These are phyloP conservation scores for Diplolepis rosae DNA, from an alignment of 2,888 invertebrate genomes.

Conservation along the genomic window DNA sequence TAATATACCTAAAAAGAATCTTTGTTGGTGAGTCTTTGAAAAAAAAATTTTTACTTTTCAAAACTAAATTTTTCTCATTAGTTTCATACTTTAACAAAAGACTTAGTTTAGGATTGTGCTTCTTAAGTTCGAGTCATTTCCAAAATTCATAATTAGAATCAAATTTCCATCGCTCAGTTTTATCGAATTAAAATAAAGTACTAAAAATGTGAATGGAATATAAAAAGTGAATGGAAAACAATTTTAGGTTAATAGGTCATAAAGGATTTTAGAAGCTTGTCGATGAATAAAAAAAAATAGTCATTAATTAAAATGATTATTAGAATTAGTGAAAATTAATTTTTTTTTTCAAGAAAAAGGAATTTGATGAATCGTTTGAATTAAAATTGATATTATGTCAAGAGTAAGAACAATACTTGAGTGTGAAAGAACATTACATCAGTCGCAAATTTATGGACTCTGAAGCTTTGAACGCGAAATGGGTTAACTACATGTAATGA, in stretches of 20 bases:
- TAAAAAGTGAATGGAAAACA: too few species aligned
- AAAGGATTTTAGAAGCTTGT: too few species aligned
- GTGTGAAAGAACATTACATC: slow-evolving; percentile 14
- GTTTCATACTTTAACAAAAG: not conserved
- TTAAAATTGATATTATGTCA: slow-evolving; percentile 16
- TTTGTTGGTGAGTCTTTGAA: slow-evolving; percentile 16
- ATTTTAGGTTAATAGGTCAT: too few species aligned
- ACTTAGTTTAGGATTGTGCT: too few species aligned
- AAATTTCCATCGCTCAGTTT: not conserved
- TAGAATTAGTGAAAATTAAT: not conserved
- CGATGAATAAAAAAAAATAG: too few species aligned
- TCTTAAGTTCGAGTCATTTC: not conserved
- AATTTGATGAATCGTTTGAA: not conserved
- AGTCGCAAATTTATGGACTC: slow-evolving; percentile 15
- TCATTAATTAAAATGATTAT: too few species aligned
- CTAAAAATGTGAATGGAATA: too few species aligned
- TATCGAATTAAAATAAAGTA: too few species aligned
- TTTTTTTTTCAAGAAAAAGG: not conserved
- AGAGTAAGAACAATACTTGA: slow-evolving; percentile 1
- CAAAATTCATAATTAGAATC: too few species aligned
- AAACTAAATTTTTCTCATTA: not conserved
- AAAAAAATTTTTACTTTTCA: not conserved
- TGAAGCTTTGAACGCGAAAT: slow-evolving; percentile 27
- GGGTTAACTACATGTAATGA: slow-evolving; percentile 29
- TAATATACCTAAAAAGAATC: not conserved